Percentiles rank a stretch among this genome's conserved stretches.
Evolutionary conservation across 2,797 vertebrate genomes (phyloP).

Genomic region (Pseudochirops cupreus): DNA sequence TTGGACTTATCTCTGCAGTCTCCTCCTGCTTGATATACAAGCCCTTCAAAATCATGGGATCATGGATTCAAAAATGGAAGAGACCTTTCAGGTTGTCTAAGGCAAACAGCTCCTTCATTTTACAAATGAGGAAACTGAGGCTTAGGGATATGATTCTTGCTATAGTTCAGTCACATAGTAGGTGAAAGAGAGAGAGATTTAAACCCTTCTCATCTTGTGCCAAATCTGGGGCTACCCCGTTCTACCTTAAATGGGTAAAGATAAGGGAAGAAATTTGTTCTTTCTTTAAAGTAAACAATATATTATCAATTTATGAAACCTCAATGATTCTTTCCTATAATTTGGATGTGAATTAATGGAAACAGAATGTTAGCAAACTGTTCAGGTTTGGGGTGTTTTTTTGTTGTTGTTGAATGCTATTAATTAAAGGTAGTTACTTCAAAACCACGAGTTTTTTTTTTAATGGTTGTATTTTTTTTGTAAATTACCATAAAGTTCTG

Average conservation of each 20-base stretch:
- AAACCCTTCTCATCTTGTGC: not conserved
- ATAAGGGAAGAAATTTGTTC: conserved; percentile 14
- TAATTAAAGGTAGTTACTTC: not conserved
- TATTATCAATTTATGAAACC: not conserved
- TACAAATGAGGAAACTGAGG: conserved; percentile 46
- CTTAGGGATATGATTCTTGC: conserved; percentile 9
- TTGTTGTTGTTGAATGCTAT: not conserved
- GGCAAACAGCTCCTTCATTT: not conserved
- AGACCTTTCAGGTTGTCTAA: not conserved
- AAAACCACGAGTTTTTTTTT: not conserved
- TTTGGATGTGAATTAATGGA: not conserved
- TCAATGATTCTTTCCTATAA: conserved; percentile 37
- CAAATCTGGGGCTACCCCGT: not conserved
- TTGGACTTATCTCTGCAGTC: not conserved
- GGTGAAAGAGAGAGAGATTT: not conserved
- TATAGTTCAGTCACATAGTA: not conserved
- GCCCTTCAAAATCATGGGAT: not conserved
- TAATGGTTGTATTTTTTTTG: not conserved
- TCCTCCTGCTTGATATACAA: not conserved
- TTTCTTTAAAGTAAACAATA: conserved; percentile 54
- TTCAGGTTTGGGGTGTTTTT: not conserved
- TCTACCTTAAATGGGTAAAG: not conserved
- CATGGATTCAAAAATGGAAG: not conserved
- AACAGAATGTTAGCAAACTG: conserved; percentile 18
- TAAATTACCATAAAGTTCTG: conserved; percentile 19